Conservation (phyloP, 2,888 invertebrate genomes). For the Calliopum simillimum region DNA sequence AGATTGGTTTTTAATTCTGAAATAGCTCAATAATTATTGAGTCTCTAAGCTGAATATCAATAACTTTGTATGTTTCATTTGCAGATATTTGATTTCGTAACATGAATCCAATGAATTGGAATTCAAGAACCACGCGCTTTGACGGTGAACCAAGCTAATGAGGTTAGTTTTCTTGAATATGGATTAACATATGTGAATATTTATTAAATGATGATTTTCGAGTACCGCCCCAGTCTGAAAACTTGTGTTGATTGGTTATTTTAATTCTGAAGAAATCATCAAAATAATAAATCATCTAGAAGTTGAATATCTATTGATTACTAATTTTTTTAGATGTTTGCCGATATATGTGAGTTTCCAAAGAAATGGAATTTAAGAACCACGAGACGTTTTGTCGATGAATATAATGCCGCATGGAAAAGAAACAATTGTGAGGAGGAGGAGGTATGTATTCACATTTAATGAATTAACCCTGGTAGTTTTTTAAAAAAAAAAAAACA, state of each 20-base stretch:
- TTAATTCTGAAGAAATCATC: not conserved
- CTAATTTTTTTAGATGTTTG: conserved; percentile 7
- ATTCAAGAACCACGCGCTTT: not conserved
- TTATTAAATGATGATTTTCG: conserved; percentile 39
- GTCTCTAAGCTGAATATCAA: too few relatives aligned
- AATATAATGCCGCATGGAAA: too few relatives aligned
- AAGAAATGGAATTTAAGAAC: too few relatives aligned
- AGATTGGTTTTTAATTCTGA: conserved; percentile 25
- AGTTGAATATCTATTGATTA: not conserved
- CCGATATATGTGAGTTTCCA: too few relatives aligned
- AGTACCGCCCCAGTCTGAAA: conserved; percentile 50
- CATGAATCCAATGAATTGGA: not conserved
- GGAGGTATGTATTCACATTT: too few relatives aligned
- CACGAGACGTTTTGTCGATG: not conserved
- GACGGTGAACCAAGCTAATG: not conserved
- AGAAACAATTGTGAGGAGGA: too few relatives aligned
- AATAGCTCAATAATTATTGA: not conserved
- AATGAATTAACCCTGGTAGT: too few relatives aligned
- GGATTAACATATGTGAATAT: not conserved
- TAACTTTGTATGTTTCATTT: not conserved
- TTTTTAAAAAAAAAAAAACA: not conserved
- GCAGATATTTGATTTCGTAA: not conserved
- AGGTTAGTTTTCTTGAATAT: conserved; percentile 24
- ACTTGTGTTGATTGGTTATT: conserved; percentile 47
- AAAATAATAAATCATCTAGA: not conserved